Evolutionary conservation across 2,888 invertebrate species (phyloP), one percentile per base, ranked within the genome.

Genomic region (Cryptus armator): DNA sequence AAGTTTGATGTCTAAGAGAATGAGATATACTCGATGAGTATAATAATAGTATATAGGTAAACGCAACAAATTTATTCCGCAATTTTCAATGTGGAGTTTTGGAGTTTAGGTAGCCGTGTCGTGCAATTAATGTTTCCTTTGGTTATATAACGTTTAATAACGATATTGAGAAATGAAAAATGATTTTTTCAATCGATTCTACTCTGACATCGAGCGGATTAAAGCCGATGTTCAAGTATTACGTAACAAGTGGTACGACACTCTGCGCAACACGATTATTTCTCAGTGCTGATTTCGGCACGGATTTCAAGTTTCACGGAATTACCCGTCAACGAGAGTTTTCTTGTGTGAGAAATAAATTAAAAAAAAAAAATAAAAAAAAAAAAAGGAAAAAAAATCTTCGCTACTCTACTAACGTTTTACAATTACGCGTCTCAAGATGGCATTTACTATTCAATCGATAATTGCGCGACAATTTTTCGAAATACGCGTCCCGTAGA

Each of bases 1-100:
- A 43, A 64, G 72, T 66, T 80, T 77, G 14, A 12, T n/a, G 32
- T 76, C 51, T 82, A 67, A 44, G 44, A 79, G 66, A 72, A 56
- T 74, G 62, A 62, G 62, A 62, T 14, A 48, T 14, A 32, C 14
- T 29, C 29, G 62, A 62, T 12, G 62, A 62, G 62, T 68, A 77
- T 56, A 24, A 37, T 48, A 51, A 56, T 59, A 53, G 43, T 59
- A 32, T 80, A 64, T 86, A 81, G 81, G 74, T 85, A 86, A 86
- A 86, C 86, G 86, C 86, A 86, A 86, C 86, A 86, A 86, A 80
- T 85, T 85, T 79, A 82, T 75, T 71, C 29, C 74, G 46, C 64
- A 48, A 74, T 24, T 77, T 72, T 53, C n/a, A 62, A 62, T 78
- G 64, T 64, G 68, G 64, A 16, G 77, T 70, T 72, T 76, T 53